Evolutionary conservation across 1,140 invertebrate genomes (phyloP).

Genomic region (Drosophila melanogaster): Release_6_plus_ISO1_MT NT_037436.4:1970501-1971000

Average conservation of each 20-base stretch:
- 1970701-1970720: constrained; percentile 39
- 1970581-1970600: constrained; percentile 18
- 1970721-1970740: constrained; percentile 21
- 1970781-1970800: constrained; percentile 28
- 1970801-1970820: constrained; percentile 35
- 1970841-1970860: constrained; percentile 74
- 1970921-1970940: constrained; percentile 45
- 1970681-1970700: constrained; percentile 15
- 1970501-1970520: constrained; percentile 6
- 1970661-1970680: constrained; percentile 27
- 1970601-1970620: constrained; percentile 11
- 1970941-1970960: constrained; percentile 49
- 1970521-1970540: background rate
- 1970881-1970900: constrained; percentile 43
- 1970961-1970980: constrained; percentile 33
- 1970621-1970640: constrained; percentile 21
- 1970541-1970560: background rate
- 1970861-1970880: constrained; percentile 72
- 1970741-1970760: constrained; percentile 16
- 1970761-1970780: constrained; percentile 12
- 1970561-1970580: constrained; percentile 1
- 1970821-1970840: constrained; percentile 33
- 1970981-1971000: constrained; percentile 44
- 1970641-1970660: background rate
- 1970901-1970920: constrained; percentile 68